Evolutionary conservation across 2,113 vertebrate species (phyloP).

Genomic region (Cryptomyrus ogoouensis): DNA sequence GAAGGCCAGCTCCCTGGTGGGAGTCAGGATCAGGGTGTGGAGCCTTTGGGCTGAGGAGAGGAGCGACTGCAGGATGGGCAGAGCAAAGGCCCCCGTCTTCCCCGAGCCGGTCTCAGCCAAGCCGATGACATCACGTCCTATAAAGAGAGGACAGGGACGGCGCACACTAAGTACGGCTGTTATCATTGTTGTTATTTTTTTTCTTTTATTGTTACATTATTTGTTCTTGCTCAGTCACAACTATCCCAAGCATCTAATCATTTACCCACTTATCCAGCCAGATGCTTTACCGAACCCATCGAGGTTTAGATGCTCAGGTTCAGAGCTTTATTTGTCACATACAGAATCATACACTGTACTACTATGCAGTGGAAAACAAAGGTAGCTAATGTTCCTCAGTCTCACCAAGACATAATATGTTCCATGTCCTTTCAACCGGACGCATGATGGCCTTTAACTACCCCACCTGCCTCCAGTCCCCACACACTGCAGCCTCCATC

Average conservation of each 20-base stretch:
- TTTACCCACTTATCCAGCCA: neutral
- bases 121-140: conserved; percentile 85
- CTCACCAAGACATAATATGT: neutral
- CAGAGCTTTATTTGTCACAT: neutral
- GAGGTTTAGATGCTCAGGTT: neutral
- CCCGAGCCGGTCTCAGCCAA: conserved; percentile 95
- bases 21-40: conserved; percentile 89
- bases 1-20: conserved; percentile 90
- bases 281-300: neutral
- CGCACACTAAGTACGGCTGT: neutral
- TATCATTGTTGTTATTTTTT: neutral
- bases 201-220: neutral
- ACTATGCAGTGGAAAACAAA: neutral
- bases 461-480: neutral
- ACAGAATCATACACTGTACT: neutral
- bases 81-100: conserved; percentile 90
- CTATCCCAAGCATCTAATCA: too few relatives aligned
- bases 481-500: neutral
- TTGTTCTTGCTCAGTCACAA: neutral
- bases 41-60: conserved; percentile 80
- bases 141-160: neutral
- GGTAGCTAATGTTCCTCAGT: neutral
- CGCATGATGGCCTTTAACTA: neutral
- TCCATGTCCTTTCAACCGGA: neutral
- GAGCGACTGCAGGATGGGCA: conserved; percentile 88